Conservation (phyloP, 2,888 invertebrate genomes). For the Ptilodon capucinus region DNA sequence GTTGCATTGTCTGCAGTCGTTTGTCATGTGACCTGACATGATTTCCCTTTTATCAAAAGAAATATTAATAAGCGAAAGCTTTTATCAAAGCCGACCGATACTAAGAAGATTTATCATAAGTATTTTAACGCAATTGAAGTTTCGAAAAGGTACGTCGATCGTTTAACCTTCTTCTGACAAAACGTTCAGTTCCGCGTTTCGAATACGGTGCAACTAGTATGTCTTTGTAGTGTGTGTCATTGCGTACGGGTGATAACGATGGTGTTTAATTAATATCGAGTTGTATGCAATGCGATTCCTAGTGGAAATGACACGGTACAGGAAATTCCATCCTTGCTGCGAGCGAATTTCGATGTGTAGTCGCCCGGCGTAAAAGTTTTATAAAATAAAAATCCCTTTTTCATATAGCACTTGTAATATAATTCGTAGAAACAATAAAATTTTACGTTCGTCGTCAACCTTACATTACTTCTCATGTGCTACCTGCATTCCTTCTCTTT, state of each 20-base stretch:
- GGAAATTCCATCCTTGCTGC: too few relatives aligned
- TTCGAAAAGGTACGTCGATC: slow-evolving; percentile 23
- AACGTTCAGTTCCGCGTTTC: slow-evolving; percentile 52
- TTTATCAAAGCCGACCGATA: slow-evolving; percentile 34
- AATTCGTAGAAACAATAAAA: too few relatives aligned
- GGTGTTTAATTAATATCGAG: slow-evolving; percentile 37
- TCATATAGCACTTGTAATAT: too few relatives aligned
- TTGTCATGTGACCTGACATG: slow-evolving; percentile 58
- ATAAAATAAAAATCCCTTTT: too few relatives aligned
- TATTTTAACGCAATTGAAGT: slow-evolving; percentile 39
- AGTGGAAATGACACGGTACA: slow-evolving; percentile 12
- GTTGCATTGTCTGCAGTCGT: slow-evolving; percentile 58
- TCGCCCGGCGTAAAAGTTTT: too few relatives aligned
- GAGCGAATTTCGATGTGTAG: too few relatives aligned
- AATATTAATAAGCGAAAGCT: slow-evolving; percentile 69
- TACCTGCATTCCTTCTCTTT: too few relatives aligned
- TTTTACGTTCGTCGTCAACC: too few relatives aligned
- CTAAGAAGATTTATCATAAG: slow-evolving; percentile 41
- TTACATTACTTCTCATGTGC: too few relatives aligned
- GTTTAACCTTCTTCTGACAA: slow-evolving; percentile 52
- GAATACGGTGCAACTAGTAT: slow-evolving; percentile 30
- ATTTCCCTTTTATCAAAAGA: slow-evolving; percentile 70
- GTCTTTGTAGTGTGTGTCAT: slow-evolving; percentile 41
- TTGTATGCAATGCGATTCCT: slow-evolving; percentile 18
- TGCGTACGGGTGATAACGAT: slow-evolving; percentile 48